Evolutionary conservation across 2,797 vertebrate genomes (phyloP), one percentile per base, ranked within the genome.

Genomic region (Picus viridis): DNA sequence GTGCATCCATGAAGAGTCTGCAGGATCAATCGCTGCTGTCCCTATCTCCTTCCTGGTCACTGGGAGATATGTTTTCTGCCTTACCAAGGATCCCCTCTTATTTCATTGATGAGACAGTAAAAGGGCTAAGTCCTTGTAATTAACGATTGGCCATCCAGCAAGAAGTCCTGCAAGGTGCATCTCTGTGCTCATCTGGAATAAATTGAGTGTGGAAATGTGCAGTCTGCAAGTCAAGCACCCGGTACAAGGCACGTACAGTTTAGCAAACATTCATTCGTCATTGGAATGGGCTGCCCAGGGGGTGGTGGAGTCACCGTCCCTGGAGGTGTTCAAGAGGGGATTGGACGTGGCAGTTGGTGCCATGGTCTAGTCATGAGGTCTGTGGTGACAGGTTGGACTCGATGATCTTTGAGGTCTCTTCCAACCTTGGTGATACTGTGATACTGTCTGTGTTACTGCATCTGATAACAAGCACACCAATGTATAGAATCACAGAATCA

Each of bases 221-320:
- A 0, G 12, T 4, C 27, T 4, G 26, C 0, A 0, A 56, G 47
- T 11, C 58, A 62, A 69, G 47, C 36, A 27, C 12, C 29, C 1
- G 1, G 6, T 17, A 30, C 20, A 43, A 24, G 0, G 14, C 29
- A 16, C 0, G 5, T 17, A 24, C 4, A 7, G 26, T 29, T 32
- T 49, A 43, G 30, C 41, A 27, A 62, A n/a, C 0, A 1, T 18
- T 39, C 34, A 8, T 34, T 34, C 34, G 8, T 34, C 34, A 34
- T 34, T 34, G 34, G 34, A 34, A 34, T 34, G 34, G 34, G 34
- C 34, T 34, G 34, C 34, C 34, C 34, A 34, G 34, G 34, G 34
- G 34, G 34, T 34, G 34, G 34, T 34, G 34, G 34, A 34, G 34
- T 34, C 34, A 34, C 34, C 8, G 34, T 34, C 34, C 34, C 34